Evolutionary conservation across 2,797 vertebrate species (phyloP), one percentile per base, ranked within the genome.

Genomic region (Forpus xanthops): DNA sequence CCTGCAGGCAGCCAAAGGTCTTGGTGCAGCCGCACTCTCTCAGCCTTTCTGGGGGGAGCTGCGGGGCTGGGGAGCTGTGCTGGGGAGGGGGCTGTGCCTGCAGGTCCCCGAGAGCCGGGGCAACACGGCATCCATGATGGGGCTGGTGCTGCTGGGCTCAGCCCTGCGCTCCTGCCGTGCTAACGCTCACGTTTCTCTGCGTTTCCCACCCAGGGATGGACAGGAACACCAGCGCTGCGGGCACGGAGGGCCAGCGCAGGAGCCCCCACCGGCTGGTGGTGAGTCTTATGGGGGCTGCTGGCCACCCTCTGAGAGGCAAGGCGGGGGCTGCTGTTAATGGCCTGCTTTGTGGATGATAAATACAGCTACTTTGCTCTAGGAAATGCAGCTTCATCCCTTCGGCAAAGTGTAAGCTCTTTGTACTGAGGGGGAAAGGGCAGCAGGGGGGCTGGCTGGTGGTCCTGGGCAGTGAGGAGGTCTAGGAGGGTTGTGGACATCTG

Each of bases 141-240:
- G 58, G 53, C 61, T 9, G 58, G 87, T 72, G 79, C 76, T 55
- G 45, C 92, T 89, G 74, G 85, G 77, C 84, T 91, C 78, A 83
- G 87, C 68, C 75, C 64, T 12, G 25, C 58, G 45, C 87, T 90
- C 77, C 84, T 81, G 55, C 33, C 3, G 56, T 62, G 53, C 42
- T 92, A 45, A 92, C n/a, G 15, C 16, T 79, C 73, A 45, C 7
- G 6, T 81, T 84, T 81, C 73, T 24, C 66, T 68, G 27, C 66
- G 6, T 94, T 94, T 89, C 78, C 60, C 84, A 95, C 75, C 44
- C 95, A 98, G 97, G 85, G 94, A 99, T 99, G 99, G 99, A 99
- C 94, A 96, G 97, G 93, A 98, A 98, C 87, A 96, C 98, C 95
- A 98, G 97, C 89, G 93, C 98, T 85, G 97, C 96, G 96, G 98